Conservation (phyloP, 2,797 vertebrate genomes). For the Margarornis squamiger region DNA sequence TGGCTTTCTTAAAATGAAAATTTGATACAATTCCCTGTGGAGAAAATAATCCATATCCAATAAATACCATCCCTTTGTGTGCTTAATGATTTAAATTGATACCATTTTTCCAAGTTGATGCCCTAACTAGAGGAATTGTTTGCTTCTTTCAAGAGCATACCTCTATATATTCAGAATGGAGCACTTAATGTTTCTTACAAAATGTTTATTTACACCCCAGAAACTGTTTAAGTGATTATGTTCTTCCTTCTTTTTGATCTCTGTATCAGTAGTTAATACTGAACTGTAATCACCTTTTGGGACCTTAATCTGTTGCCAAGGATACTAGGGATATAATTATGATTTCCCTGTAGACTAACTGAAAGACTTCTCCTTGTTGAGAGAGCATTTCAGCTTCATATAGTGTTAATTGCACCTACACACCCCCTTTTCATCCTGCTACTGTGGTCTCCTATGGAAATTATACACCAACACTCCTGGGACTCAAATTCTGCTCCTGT, state of each 20-base stretch:
- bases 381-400: not conserved
- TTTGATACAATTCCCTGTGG: not conserved
- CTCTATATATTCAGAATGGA: not conserved
- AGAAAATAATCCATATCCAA: not conserved
- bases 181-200: not conserved
- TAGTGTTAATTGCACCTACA: conserved; percentile 21
- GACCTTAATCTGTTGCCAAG: conserved; percentile 19
- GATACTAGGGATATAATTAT: conserved; percentile 12
- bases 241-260: not conserved
- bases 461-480: not conserved
- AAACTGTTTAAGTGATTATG: not conserved
- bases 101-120: not conserved
- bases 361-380: conserved; percentile 8
- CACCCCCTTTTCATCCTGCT: not conserved
- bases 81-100: too few relatives aligned
- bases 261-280: not conserved
- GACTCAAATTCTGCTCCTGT: not conserved
- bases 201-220: not conserved
- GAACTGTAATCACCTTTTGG: conserved; percentile 16
- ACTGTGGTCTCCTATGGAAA: not conserved
- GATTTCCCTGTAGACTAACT: not conserved
- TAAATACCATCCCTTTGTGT: not conserved
- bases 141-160: not conserved
- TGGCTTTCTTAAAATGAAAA: not conserved
- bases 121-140: not conserved